Evolutionary conservation across 2,888 invertebrate genomes (phyloP).

Genomic region (Hyles lineata): DNA sequence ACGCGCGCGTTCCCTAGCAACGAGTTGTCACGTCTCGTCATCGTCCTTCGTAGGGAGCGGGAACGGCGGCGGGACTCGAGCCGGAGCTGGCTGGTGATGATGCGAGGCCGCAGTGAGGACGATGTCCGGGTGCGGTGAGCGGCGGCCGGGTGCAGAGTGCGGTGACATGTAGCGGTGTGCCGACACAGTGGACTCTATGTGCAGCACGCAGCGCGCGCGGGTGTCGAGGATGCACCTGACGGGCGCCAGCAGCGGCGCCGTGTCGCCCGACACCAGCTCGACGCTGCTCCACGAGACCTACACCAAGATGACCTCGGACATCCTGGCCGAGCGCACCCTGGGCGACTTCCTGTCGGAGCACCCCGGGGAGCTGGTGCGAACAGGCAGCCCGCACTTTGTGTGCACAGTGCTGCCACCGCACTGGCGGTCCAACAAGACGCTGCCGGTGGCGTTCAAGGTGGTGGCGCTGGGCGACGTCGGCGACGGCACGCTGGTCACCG

Average conservation of each 20-base stretch:
- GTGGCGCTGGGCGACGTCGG: slow-evolving; percentile 97
- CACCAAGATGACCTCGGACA: slow-evolving; percentile 95
- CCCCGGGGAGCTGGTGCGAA: slow-evolving; percentile 96
- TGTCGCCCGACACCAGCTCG: slow-evolving; percentile 89
- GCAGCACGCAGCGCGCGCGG: slow-evolving; percentile 81
- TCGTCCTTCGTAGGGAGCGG: slow-evolving; percentile 44
- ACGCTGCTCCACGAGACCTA: slow-evolving; percentile 91
- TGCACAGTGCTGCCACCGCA: slow-evolving; percentile 98
- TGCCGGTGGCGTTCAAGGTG: slow-evolving; percentile 98
- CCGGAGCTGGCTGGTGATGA: slow-evolving; percentile 45
- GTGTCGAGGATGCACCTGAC: slow-evolving; percentile 84
- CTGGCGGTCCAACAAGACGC: slow-evolving; percentile 99
- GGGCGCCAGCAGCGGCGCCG: slow-evolving; percentile 82
- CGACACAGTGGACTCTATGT: slow-evolving; percentile 71
- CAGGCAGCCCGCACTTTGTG: slow-evolving; percentile 96
- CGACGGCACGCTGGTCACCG: slow-evolving; percentile 98
- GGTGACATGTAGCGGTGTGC: slow-evolving; percentile 70
- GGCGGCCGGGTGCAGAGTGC: slow-evolving; percentile 56
- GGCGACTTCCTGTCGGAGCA: slow-evolving; percentile 95
- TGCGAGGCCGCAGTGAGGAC: slow-evolving; percentile 58
- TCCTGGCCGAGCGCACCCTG: slow-evolving; percentile 93
- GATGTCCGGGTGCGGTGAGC: slow-evolving; percentile 57
- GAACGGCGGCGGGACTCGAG: slow-evolving; percentile 17
- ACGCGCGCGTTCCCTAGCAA: slow-evolving; percentile 82
- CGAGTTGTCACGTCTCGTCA: slow-evolving; percentile 64